Evolutionary conservation across 2,113 vertebrate species (phyloP).

Genomic region (Eidolon helvum): DNA sequence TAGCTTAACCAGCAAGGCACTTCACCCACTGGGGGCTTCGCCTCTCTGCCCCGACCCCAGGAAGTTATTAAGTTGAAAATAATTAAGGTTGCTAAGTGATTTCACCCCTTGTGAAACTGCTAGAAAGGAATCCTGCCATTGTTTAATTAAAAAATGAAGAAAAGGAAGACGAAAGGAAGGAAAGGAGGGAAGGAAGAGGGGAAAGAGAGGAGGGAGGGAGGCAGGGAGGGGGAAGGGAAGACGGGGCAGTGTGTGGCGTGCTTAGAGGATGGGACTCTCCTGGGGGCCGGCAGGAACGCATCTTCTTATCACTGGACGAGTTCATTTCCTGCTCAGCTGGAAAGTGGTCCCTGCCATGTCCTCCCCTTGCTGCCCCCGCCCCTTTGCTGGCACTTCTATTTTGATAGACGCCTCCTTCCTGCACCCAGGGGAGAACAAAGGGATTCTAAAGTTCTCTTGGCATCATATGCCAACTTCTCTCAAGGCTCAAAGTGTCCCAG

Average conservation of each 20-base stretch:
- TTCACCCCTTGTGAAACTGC: slow-evolving; percentile 28
- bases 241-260: accelerated
- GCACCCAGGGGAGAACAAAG: not conserved
- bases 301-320: not conserved
- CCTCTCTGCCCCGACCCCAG: not conserved
- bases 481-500: not conserved
- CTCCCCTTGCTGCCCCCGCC: not conserved
- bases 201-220: accelerated
- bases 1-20: not conserved
- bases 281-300: not conserved
- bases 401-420: not conserved
- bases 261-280: not conserved
- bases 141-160: slow-evolving; percentile 68
- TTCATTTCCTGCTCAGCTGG: not conserved
- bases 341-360: not conserved
- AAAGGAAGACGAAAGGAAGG: not conserved
- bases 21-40: not conserved
- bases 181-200: accelerated
- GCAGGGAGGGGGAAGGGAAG: accelerated
- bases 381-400: not conserved
- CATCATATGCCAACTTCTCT: not conserved
- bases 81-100: slow-evolving; percentile 76
- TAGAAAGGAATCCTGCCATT: slow-evolving; percentile 61
- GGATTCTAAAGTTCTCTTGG: not conserved
- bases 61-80: slow-evolving; percentile 66